Percentiles rank a stretch among this genome's conserved stretches.
These are phyloP conservation scores for Muscidifurax raptorellus DNA, from an alignment of 1,140 invertebrate genomes.

Conservation along the genomic window DNA sequence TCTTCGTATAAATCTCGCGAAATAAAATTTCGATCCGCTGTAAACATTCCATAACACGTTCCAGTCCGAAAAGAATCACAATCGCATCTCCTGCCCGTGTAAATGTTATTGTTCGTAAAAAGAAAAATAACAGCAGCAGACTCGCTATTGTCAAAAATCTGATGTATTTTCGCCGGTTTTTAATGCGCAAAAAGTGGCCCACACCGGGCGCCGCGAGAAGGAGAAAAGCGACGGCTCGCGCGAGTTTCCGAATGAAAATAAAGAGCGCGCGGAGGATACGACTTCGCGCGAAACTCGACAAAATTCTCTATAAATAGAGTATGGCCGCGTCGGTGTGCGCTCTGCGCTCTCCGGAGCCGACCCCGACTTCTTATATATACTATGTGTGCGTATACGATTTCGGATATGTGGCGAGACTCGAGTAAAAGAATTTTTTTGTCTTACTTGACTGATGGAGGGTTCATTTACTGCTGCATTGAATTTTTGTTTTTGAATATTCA, in stretches of 20 bases:
- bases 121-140: background rate
- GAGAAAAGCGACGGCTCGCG: background rate
- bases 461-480: too few species aligned
- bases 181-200: slow-evolving; percentile 28
- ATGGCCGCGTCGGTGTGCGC: background rate
- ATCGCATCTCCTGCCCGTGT: too few species aligned
- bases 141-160: background rate
- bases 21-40: background rate
- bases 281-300: slow-evolving; percentile 49
- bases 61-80: background rate
- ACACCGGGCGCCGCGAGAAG: background rate
- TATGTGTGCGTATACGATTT: background rate
- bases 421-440: background rate
- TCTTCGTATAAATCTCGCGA: too few species aligned
- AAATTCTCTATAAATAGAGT: slow-evolving; percentile 53
- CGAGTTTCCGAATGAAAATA: slow-evolving; percentile 47
- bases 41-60: background rate
- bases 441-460: background rate
- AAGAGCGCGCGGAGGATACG: slow-evolving; percentile 38
- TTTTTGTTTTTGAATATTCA: too few species aligned
- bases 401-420: background rate
- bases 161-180: slow-evolving; percentile 22
- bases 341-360: background rate
- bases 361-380: background rate
- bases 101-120: too few species aligned